Percentiles rank a stretch among this genome's conserved stretches.
Evolutionary conservation across 1,140 invertebrate species (phyloP).

Genomic region (Anastrepha ludens): DNA sequence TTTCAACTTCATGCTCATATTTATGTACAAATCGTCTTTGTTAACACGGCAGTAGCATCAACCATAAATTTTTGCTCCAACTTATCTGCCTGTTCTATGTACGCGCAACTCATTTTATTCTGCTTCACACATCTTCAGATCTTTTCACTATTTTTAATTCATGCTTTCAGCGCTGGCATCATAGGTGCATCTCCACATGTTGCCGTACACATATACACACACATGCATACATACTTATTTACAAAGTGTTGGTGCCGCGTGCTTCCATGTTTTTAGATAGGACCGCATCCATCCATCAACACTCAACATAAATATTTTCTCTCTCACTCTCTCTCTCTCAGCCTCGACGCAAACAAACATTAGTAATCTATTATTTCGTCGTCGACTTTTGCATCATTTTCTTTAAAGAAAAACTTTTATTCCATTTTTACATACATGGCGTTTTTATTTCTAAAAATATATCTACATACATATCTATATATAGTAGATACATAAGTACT

Average conservation of each 20-base stretch:
- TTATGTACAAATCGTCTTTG: neutral
- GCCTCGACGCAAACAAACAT: neutral
- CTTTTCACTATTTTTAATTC: constrained; percentile 37
- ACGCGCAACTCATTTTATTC: neutral
- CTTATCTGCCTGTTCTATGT: constrained; percentile 1
- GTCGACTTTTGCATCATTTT: neutral
- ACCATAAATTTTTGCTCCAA: constrained; percentile 3
- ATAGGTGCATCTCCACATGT: neutral
- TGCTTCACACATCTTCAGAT: neutral
- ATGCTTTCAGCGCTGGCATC: neutral
- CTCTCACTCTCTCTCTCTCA: neutral
- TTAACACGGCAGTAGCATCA: neutral
- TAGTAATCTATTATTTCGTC: constrained; percentile 15
- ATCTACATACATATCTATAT: neutral
- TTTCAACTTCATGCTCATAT: neutral
- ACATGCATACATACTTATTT: neutral
- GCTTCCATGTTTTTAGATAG: neutral
- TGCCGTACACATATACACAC: neutral
- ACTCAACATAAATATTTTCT: neutral
- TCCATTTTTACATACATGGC: neutral
- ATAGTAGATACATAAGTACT: neutral
- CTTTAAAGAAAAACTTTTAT: neutral
- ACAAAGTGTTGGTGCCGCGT: constrained; percentile 10
- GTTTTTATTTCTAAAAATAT: neutral
- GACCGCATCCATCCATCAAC: constrained; percentile 31